phyloP scores from a whole-genome alignment of 2,113 vertebrate species.

The Emydocephalus ijimae region DNA sequence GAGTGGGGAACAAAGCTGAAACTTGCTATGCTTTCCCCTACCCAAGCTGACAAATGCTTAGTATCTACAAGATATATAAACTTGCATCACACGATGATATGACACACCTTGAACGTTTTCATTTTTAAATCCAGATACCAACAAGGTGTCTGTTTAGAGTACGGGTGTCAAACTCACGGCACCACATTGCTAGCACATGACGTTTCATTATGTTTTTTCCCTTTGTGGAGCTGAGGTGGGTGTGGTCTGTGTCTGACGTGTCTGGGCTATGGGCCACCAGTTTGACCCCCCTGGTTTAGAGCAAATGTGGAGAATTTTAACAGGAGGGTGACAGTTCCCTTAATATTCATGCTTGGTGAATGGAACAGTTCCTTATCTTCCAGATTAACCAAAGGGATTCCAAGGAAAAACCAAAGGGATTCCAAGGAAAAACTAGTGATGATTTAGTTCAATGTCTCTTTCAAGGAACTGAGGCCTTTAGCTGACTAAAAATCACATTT shows the following conservation, averaged over 20 bases:
- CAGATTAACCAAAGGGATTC: background rate
- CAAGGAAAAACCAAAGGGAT: background rate
- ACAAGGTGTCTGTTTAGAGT: background rate
- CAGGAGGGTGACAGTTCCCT: background rate
- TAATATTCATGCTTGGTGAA: background rate
- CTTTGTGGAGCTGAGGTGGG: too few species aligned
- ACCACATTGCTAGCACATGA: too few species aligned
- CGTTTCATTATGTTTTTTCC: too few species aligned
- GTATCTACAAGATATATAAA: background rate
- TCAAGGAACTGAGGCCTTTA: background rate
- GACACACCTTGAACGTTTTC: background rate
- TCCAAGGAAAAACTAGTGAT: background rate
- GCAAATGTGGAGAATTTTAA: background rate
- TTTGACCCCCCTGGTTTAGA: background rate
- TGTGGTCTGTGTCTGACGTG: too few species aligned
- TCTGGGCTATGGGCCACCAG: too few species aligned
- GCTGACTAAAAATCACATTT: background rate
- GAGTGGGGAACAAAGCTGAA: background rate
- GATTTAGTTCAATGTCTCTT: slow-evolving; percentile 10
- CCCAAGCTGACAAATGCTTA: background rate
- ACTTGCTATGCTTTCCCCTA: background rate
- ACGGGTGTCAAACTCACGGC: too few species aligned
- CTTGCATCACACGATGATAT: background rate
- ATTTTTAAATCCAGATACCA: background rate
- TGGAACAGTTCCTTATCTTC: background rate